Evolutionary conservation across 2,113 vertebrate species (phyloP), one percentile per base, ranked within the genome.

Genomic region (Carlito syrichta): DNA sequence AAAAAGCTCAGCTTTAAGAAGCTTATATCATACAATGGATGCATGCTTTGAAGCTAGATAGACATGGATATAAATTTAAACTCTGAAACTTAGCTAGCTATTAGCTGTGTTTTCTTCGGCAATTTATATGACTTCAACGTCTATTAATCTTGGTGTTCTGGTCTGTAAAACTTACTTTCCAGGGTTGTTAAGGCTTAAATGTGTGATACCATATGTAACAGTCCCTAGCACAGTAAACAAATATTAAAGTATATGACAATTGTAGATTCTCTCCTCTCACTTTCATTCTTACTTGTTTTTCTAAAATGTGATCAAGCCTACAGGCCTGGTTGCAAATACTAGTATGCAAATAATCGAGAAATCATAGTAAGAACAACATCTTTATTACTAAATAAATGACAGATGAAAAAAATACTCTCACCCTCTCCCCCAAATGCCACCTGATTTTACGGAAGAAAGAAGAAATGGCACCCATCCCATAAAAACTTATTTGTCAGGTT

Each of bases 71-170:
- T 81, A 77, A 74, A 74, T 78, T 71, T 91, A 74, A 94, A 81
- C 48, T 74, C 66, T 90, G 43, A 94, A 91, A 83, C 20, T 82
- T 87, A 94, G 82, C 20, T 66, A 86, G 23, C 60, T 68, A 7
- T 68, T 68, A 68, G 9, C 3, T 58, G 10, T 87, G 40, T 77
- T 60, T 76, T 94, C 52, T 35, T 32, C 2, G 23, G 23, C 13
- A 90, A 94, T n/a, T 74, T 56, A 68, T n/a, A 17, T 83, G 43
- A 89, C 85, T 84, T 85, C 91, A 91, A 87, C 23, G 30, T 94
- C 43, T 88, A 60, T 60, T 43, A 77, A 87, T 88, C 25, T 88
- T 88, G 27, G 43, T 63, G 68, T 54, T 23, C 19, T 62, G 17
- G 8, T 86, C 68, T 87, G 30, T 91, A 66, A 91, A 69, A 71